phyloP scores from a whole-genome alignment of 1,140 invertebrate genomes.

The Drosophila parabipectinata region DNA sequence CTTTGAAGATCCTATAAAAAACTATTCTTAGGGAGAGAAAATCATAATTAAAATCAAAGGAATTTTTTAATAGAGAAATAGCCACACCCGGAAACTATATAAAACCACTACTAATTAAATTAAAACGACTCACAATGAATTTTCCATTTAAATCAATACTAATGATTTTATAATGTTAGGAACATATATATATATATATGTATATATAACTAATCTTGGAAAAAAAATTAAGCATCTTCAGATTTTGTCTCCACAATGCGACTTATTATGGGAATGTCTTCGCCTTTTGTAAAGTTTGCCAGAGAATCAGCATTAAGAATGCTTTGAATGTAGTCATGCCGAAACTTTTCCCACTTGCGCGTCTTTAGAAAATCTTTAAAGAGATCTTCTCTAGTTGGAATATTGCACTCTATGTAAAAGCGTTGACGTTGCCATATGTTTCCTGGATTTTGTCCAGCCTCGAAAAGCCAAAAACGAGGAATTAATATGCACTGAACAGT shows the following conservation, averaged over 20 bases:
- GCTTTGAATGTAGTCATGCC: conserved; percentile 80
- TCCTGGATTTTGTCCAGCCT: conserved; percentile 85
- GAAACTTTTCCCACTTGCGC: conserved; percentile 85
- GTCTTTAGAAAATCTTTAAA: conserved; percentile 85
- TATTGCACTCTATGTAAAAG: conserved; percentile 85
- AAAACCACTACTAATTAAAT: too few relatives aligned
- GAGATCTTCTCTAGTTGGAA: conserved; percentile 84
- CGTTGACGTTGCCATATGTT: conserved; percentile 86
- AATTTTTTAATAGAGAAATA: too few relatives aligned
- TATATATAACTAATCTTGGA: too few relatives aligned
- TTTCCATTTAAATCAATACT: too few relatives aligned
- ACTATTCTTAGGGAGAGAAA: too few relatives aligned
- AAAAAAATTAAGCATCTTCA: conserved; percentile 18
- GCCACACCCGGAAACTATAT: too few relatives aligned
- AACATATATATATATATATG: too few relatives aligned
- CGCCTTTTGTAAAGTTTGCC: conserved; percentile 35
- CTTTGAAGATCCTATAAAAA: too few relatives aligned
- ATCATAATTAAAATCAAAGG: too few relatives aligned
- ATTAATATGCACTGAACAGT: conserved; percentile 85
- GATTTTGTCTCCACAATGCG: conserved; percentile 61
- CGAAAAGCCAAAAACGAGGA: conserved; percentile 86
- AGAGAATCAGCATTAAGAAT: conserved; percentile 12
- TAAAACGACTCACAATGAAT: too few relatives aligned
- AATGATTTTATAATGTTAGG: too few relatives aligned
- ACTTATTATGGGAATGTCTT: conserved; percentile 75